Conservation (phyloP, 2,113 vertebrate genomes). For the Leptosomus discolor region DNA sequence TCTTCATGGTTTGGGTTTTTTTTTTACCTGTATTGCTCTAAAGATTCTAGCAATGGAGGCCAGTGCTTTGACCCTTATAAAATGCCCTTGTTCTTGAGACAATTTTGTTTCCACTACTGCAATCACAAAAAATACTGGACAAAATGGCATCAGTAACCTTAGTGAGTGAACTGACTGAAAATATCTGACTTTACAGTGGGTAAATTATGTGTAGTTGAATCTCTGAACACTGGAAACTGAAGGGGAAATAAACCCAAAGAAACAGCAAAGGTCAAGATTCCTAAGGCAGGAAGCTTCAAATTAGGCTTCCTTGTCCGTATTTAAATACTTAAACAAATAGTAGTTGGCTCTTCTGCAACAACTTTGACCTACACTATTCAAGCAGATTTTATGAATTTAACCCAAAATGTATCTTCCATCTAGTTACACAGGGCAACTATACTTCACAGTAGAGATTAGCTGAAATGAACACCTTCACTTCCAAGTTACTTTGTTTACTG, state of each 20-base stretch:
- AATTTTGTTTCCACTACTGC: neutral
- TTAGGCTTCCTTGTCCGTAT: neutral
- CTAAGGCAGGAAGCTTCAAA: neutral
- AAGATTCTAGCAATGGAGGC: neutral
- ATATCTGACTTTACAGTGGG: neutral
- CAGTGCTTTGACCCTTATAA: neutral
- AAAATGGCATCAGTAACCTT: neutral
- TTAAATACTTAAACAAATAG: neutral
- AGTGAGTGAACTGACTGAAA: neutral
- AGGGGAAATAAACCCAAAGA: neutral
- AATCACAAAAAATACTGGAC: neutral
- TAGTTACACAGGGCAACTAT: neutral
- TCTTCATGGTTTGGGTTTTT: neutral
- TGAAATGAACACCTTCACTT: neutral
- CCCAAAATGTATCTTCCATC: neutral
- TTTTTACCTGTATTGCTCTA: neutral
- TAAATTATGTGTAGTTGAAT: neutral
- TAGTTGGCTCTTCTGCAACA: neutral
- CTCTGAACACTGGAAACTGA: neutral
- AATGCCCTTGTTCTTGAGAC: neutral
- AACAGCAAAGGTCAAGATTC: neutral
- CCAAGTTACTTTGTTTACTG: neutral
- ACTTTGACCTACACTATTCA: neutral
- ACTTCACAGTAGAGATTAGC: neutral
- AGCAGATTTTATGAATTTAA: neutral